These are phyloP conservation scores for Florisuga fusca DNA, from an alignment of 2,797 vertebrate genomes.

Conservation along the genomic window DNA sequence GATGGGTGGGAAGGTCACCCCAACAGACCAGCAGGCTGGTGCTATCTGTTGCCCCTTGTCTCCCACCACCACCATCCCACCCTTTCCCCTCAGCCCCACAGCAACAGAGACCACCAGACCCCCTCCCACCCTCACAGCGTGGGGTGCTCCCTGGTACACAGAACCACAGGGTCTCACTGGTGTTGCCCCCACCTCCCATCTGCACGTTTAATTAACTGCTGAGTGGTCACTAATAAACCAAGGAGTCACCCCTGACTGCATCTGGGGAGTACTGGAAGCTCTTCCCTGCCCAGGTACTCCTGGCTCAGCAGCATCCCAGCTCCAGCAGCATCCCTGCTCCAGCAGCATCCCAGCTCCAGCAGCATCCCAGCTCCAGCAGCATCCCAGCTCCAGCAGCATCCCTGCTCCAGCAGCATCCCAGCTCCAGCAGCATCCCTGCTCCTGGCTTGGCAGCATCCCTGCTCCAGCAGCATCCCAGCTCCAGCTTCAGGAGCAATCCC, in stretches of 20 bases:
- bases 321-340: too few relatives aligned
- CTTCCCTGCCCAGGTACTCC: neutral
- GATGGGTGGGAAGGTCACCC: neutral
- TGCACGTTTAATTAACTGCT: neutral
- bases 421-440: too few relatives aligned
- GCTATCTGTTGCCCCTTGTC: too few relatives aligned
- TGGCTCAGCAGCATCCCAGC: neutral
- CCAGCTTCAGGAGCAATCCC: too few relatives aligned
- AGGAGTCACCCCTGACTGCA: fast-evolving
- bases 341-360: too few relatives aligned
- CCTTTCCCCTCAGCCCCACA: neutral
- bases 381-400: too few relatives aligned
- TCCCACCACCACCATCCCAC: too few relatives aligned
- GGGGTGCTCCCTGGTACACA: neutral
- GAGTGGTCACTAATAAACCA: neutral
- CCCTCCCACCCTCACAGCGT: neutral
- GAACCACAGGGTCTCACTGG: fast-evolving
- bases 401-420: too few relatives aligned
- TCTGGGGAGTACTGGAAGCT: fast-evolving
- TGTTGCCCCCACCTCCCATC: neutral
- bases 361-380: too few relatives aligned
- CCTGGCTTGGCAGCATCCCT: too few relatives aligned
- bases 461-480: too few relatives aligned
- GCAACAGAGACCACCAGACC: neutral
- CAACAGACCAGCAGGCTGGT: too few relatives aligned